A percentile compares a stretch with the other conserved stretches of the same genome.
phyloP scores from a whole-genome alignment of 2,797 vertebrate genomes.

The Crocidura indochinensis region DNA sequence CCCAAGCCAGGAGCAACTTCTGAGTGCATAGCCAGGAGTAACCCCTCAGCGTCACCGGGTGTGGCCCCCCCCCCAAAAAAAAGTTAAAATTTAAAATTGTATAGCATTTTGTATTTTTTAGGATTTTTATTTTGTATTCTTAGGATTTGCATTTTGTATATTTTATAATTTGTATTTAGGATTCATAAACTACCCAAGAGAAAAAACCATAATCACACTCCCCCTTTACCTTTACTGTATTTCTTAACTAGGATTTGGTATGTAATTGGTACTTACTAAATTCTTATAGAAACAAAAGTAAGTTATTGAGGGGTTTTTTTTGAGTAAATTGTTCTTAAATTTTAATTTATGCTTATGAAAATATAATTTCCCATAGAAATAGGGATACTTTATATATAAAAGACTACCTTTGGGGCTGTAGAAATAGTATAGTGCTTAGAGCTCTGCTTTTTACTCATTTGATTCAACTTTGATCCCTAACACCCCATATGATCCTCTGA shows the following conservation, averaged over 20 bases:
- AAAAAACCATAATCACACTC: slow-evolving; percentile 23
- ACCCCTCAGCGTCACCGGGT: too few species aligned
- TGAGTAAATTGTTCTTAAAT: slow-evolving; percentile 13
- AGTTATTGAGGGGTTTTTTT: background rate
- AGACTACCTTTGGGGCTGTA: background rate
- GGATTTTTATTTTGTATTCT: slow-evolving; percentile 53
- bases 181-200: slow-evolving; percentile 45
- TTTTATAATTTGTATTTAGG: slow-evolving; percentile 34
- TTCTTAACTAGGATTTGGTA: slow-evolving; percentile 63
- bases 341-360: slow-evolving; percentile 71
- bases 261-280: slow-evolving; percentile 27
- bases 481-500: too few species aligned
- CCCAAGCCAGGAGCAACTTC: too few species aligned
- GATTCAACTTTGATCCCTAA: too few species aligned
- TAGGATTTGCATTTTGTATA: slow-evolving; percentile 48
- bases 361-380: slow-evolving; percentile 28
- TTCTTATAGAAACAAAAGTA: slow-evolving; percentile 55
- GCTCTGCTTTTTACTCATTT: too few species aligned
- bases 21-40: too few species aligned
- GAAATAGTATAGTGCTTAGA: too few species aligned
- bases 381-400: slow-evolving; percentile 36
- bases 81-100: too few species aligned
- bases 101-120: slow-evolving; percentile 54
- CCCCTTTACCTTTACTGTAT: background rate
- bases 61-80: too few species aligned